These are phyloP conservation scores for Hofmannophila pseudospretella DNA, from an alignment of 2,888 invertebrate species.

Conservation along the genomic window DNA sequence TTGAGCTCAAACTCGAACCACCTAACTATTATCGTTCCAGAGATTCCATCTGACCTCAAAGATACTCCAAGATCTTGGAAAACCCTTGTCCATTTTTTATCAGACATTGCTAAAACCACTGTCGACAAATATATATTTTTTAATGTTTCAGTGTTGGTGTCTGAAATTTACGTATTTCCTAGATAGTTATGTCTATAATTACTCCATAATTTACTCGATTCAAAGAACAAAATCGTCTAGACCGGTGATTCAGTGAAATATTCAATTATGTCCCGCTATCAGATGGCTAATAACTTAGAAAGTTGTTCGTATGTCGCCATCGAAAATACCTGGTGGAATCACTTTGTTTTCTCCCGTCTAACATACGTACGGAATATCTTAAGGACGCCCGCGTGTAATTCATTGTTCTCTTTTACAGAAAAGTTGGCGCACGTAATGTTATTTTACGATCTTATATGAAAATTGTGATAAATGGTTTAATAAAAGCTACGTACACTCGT, in stretches of 20 bases:
- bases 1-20: no score
- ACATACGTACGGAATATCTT: constrained; percentile 19
- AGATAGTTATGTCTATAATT: no score
- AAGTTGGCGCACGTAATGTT: constrained; percentile 4
- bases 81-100: no score
- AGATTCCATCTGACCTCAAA: no score
- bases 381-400: constrained; percentile 16
- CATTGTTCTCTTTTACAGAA: constrained; percentile 20
- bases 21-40: no score
- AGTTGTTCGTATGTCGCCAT: constrained; percentile 34
- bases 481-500: no score
- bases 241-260: constrained; percentile 33
- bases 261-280: constrained; percentile 41
- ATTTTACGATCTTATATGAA: constrained; percentile 2
- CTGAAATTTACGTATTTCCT: no score
- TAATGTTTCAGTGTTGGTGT: no score
- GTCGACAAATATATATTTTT: no score
- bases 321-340: constrained; percentile 34
- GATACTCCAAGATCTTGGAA: no score
- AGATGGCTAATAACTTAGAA: constrained; percentile 38
- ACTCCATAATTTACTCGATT: no score
- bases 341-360: constrained; percentile 35
- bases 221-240: constrained; percentile 12
- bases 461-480: constrained; percentile 4
- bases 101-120: no score